Evolutionary conservation across 2,888 invertebrate species (phyloP).

Genomic region (Daptonema setosum): DNA sequence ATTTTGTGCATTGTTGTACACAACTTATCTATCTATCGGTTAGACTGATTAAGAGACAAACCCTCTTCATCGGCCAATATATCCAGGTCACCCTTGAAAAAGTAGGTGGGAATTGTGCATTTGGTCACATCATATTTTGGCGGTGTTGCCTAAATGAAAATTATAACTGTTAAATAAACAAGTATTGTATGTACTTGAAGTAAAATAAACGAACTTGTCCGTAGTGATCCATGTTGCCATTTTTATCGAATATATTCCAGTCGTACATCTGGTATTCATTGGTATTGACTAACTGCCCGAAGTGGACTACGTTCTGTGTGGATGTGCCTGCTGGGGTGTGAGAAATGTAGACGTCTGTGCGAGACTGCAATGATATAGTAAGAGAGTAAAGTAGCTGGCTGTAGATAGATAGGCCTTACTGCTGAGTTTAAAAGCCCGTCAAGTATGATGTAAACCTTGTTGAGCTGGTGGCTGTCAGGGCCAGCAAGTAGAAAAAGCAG

Average conservation of each 20-base stretch:
- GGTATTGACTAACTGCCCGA: constrained; percentile 24
- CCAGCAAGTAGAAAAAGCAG: constrained; percentile 50
- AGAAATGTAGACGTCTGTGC: constrained; percentile 31
- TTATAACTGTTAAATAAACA: background rate
- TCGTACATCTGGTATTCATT: constrained; percentile 13
- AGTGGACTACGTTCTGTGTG: constrained; percentile 31
- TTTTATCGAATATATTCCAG: constrained; percentile 8
- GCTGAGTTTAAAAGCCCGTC: too few relatives aligned
- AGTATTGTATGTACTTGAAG: too few relatives aligned
- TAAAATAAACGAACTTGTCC: background rate
- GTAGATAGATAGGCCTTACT: too few relatives aligned
- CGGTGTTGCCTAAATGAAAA: constrained; percentile 21
- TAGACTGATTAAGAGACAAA: too few relatives aligned
- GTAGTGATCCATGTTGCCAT: constrained; percentile 3
- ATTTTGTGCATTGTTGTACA: too few relatives aligned
- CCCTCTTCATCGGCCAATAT: constrained; percentile 42
- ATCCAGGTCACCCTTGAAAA: constrained; percentile 49
- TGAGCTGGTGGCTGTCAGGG: constrained; percentile 29
- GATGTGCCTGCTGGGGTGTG: constrained; percentile 33
- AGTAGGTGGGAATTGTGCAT: constrained; percentile 32
- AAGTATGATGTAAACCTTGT: too few relatives aligned
- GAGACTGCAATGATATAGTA: constrained; percentile 26
- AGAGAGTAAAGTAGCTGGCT: too few relatives aligned
- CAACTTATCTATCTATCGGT: too few relatives aligned
- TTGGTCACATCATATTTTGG: constrained; percentile 25